A percentile compares a stretch with the other conserved stretches of the same genome.
phyloP scores from a whole-genome alignment of 2,797 vertebrate genomes.

The Danio aesculapii region DNA sequence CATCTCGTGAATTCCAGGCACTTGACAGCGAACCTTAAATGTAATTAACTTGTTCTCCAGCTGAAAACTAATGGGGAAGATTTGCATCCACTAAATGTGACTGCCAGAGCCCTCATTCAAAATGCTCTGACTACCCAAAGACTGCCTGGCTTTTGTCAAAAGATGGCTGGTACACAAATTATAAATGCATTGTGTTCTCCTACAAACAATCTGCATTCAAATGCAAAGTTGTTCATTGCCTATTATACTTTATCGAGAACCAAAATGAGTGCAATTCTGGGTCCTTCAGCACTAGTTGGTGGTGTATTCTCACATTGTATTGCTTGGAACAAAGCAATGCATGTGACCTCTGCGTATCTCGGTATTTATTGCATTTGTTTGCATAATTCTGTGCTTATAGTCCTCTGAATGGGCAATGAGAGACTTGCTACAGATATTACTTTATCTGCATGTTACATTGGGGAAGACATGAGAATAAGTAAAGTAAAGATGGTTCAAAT shows the following conservation, averaged over 20 bases:
- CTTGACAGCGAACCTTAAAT: conserved; percentile 27
- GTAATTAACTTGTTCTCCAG: conserved; percentile 30
- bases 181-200: conserved; percentile 25
- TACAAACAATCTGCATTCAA: conserved; percentile 24
- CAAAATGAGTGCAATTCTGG: conserved; percentile 1
- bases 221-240: conserved; percentile 34
- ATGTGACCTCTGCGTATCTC: conserved; percentile 13
- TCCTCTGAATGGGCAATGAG: conserved; percentile 34
- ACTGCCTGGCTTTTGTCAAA: conserved; percentile 33
- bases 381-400: conserved; percentile 31
- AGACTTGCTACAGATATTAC: conserved; percentile 18
- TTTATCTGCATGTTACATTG: conserved; percentile 27
- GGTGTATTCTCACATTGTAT: background rate
- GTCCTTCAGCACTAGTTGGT: conserved; percentile 8
- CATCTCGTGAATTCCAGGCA: conserved; percentile 27
- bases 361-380: conserved; percentile 13
- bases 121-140: conserved; percentile 5
- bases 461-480: conserved; percentile 23
- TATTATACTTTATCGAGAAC: conserved; percentile 18
- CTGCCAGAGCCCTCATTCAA: conserved; percentile 16
- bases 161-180: conserved; percentile 19
- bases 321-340: conserved; percentile 3
- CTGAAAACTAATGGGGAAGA: conserved; percentile 22
- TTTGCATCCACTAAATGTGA: conserved; percentile 35
- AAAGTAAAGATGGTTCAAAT: conserved; percentile 24